Conservation (phyloP, 2,888 invertebrate genomes). For the Lithosia quadra region DNA sequence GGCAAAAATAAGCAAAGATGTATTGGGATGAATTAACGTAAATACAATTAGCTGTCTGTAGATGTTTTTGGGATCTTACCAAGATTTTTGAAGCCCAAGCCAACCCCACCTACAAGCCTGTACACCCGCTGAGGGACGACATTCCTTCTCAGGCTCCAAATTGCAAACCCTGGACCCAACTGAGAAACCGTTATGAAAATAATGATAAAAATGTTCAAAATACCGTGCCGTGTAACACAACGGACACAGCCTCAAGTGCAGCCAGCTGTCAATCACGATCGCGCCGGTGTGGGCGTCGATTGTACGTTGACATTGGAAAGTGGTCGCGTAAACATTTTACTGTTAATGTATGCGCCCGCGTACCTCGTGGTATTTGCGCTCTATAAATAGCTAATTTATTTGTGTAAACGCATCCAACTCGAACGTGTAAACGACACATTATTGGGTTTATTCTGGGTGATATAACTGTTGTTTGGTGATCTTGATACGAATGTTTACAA, state of each 20-base stretch:
- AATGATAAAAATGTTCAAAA: background rate
- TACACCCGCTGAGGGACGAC: too few relatives aligned
- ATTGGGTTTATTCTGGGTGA: constrained; percentile 12
- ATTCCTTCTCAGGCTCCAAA: too few relatives aligned
- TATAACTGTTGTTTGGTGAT: constrained; percentile 2
- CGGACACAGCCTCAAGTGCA: constrained; percentile 56
- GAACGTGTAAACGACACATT: constrained; percentile 15
- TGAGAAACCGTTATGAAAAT: too few relatives aligned
- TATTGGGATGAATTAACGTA: too few relatives aligned
- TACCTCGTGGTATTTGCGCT: constrained; percentile 23
- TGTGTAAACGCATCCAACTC: constrained; percentile 19
- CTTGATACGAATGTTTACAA: background rate
- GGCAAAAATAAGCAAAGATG: too few relatives aligned
- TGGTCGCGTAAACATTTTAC: constrained; percentile 63
- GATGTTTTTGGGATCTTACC: too few relatives aligned
- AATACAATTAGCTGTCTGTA: too few relatives aligned
- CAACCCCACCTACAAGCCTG: too few relatives aligned
- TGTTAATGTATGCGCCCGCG: constrained; percentile 56
- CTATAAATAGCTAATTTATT: constrained; percentile 28
- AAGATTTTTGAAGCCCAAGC: too few relatives aligned
- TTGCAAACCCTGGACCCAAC: too few relatives aligned
- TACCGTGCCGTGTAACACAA: constrained; percentile 48
- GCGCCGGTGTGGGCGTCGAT: constrained; percentile 70
- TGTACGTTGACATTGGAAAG: constrained; percentile 79
- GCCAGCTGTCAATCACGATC: constrained; percentile 73